Evolutionary conservation across 2,888 invertebrate genomes (phyloP).

Genomic region (Calameuta idolon): DNA sequence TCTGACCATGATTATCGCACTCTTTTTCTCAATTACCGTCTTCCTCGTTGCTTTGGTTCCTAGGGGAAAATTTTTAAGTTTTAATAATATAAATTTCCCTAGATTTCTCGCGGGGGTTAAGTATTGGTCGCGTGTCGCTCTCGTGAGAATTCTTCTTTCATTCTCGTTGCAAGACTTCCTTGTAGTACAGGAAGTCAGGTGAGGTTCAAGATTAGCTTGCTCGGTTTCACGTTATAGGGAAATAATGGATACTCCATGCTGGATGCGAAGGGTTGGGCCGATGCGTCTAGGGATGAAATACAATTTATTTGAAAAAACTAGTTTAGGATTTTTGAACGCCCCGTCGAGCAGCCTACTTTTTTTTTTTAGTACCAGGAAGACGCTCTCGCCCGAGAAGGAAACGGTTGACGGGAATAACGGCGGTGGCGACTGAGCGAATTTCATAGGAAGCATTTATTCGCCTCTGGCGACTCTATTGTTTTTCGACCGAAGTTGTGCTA

Average conservation of each 20-base stretch:
- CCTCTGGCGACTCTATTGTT: background rate
- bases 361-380: background rate
- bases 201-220: background rate
- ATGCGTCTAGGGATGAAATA: background rate
- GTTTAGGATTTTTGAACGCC: background rate
- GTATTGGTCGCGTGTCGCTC: background rate
- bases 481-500: background rate
- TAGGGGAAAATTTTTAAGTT: background rate
- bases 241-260: background rate
- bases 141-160: background rate
- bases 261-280: background rate
- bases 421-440: background rate
- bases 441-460: background rate
- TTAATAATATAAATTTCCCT: background rate
- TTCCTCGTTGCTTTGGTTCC: background rate
- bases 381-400: background rate
- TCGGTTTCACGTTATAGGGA: background rate
- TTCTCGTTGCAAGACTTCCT: background rate
- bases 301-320: background rate
- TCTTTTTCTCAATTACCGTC: background rate
- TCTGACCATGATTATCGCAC: background rate
- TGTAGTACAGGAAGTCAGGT: background rate
- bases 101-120: conserved; percentile 13
- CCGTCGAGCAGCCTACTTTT: background rate
- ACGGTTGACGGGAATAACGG: background rate